A percentile compares a stretch with the other conserved stretches of the same genome.
phyloP scores from a whole-genome alignment of 1,140 invertebrate species.

The Heliothis subflexa region DNA sequence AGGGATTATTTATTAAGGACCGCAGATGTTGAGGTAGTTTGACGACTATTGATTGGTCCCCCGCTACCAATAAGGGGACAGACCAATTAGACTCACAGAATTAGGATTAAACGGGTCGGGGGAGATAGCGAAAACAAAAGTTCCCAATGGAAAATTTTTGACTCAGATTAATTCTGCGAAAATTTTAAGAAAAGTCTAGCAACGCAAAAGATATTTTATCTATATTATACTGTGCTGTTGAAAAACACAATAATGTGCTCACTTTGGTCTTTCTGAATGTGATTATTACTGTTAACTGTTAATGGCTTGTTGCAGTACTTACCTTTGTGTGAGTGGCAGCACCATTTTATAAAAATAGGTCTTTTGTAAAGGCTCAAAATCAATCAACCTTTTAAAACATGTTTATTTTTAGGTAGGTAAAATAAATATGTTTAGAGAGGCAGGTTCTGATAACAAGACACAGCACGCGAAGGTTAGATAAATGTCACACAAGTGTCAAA shows the following conservation, averaged over 20 bases:
- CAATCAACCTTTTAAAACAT: no score
- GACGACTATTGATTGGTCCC: constrained; percentile 32
- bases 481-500: background rate
- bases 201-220: no score
- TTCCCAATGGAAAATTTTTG: constrained; percentile 11
- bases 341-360: no score
- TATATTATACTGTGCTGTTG: no score
- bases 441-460: background rate
- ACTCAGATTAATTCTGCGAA: constrained; percentile 5
- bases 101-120: constrained; percentile 39
- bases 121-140: constrained; percentile 34
- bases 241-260: constrained; percentile 16
- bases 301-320: constrained; percentile 24
- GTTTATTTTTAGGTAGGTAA: no score
- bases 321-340: background rate
- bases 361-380: no score
- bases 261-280: constrained; percentile 16
- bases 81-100: constrained; percentile 42
- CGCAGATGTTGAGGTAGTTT: constrained; percentile 29
- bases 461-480: background rate
- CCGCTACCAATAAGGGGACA: constrained; percentile 7
- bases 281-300: constrained; percentile 30
- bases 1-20: constrained; percentile 32
- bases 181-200: constrained; percentile 30
- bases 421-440: background rate